Evolutionary conservation across 2,888 invertebrate species (phyloP), one percentile per base, ranked within the genome.

Genomic region (Timandra comae): DNA sequence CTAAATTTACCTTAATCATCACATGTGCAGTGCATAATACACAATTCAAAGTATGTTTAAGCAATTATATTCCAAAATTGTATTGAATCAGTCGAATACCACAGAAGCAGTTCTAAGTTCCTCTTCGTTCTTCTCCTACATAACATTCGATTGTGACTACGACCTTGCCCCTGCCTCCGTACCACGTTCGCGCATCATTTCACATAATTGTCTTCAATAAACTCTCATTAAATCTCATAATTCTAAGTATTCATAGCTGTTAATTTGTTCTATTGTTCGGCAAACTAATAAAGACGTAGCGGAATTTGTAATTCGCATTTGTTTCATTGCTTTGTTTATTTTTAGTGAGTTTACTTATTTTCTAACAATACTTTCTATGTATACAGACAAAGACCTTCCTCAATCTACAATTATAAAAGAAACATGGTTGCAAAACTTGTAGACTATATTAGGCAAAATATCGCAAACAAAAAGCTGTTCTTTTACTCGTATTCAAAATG

Each of bases 201-300:
- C 46, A 41, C 47, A 39, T 44, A 41, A 60, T 50, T 51, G 50
- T 59, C 32, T 43, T 47, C 46, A 44, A 51, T 47, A 47, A 52
- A 57, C 49, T 43, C 43, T 49, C 54, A 46, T 49, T 52, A 47
- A 48, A 24, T 24, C 41, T 43, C 33, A 35, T 44, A 43, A 50
- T 56, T 38, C 33, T 27, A 33, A 41, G 43, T 50, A 52, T 47
- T 49, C 30, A 30, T 35, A 47, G 51, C 49, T 47, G 46, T 48
- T 55, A 52, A 49, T 56, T 33, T 27, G 32, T 16, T 20, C 49
- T 52, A 52, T 56, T 57, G 47, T 58, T 38, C 25, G 28, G 22
- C 25, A 25, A 31, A 21, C 13, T 19, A 12, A 7, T 28, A 16
- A 16, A 16, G 4, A 5, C 6, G 16, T 16, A 16, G 16, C 16